phyloP scores from a whole-genome alignment of 1,140 invertebrate species.

The Adelges cooleyi region DNA sequence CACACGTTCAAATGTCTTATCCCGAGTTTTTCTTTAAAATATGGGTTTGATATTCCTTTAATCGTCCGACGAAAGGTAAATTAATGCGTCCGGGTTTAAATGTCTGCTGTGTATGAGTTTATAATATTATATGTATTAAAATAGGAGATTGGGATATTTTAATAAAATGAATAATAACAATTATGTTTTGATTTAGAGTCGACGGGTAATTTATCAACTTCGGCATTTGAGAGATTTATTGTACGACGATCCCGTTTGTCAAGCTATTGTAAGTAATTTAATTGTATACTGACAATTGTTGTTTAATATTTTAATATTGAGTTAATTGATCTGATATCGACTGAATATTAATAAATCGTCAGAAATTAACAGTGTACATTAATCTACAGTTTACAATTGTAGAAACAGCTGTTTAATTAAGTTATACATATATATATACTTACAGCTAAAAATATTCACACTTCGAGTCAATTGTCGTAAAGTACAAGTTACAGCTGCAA shows the following conservation, averaged over 20 bases:
- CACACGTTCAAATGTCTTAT: neutral
- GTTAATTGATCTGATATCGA: neutral
- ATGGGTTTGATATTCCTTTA: neutral
- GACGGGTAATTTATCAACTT: conserved; percentile 2
- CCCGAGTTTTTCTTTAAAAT: neutral
- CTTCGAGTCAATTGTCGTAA: conserved; percentile 6
- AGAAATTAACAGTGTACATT: neutral
- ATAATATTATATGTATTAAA: neutral
- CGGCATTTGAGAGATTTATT: neutral
- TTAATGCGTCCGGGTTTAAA: neutral
- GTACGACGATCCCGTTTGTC: neutral
- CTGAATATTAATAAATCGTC: neutral
- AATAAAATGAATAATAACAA: neutral
- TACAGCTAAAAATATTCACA: conserved; percentile 5
- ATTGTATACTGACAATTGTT: neutral
- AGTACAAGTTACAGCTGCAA: neutral
- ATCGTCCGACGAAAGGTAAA: neutral
- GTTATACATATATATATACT: neutral
- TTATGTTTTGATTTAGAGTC: neutral
- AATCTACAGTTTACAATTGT: neutral
- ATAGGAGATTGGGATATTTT: too few species aligned
- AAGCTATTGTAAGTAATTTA: conserved; percentile 8
- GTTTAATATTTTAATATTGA: neutral
- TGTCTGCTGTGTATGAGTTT: neutral
- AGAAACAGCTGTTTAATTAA: neutral